phyloP scores from a whole-genome alignment of 2,888 invertebrate species.

The Pristionchus arcanus region DNA sequence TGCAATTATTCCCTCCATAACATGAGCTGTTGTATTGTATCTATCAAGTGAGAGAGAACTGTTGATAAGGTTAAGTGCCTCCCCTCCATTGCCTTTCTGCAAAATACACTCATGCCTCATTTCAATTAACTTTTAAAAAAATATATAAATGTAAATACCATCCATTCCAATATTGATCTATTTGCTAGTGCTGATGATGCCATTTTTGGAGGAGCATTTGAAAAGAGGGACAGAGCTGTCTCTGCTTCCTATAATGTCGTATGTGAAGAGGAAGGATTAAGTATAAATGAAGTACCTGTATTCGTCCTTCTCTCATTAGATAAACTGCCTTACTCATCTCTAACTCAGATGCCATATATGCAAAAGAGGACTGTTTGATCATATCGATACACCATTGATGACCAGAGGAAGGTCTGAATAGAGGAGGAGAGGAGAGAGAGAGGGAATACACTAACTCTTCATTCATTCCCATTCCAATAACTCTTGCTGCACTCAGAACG shows the following conservation, averaged over 20 bases:
- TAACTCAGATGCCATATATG: conserved; percentile 89
- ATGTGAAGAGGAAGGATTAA: no score
- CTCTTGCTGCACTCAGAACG: conserved; percentile 90
- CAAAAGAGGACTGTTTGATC: conserved; percentile 91
- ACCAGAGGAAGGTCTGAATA: conserved; percentile 81
- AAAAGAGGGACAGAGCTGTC: conserved; percentile 7
- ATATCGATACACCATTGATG: conserved; percentile 91
- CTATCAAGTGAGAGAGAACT: conserved; percentile 87
- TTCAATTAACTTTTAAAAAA: no score
- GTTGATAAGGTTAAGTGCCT: conserved; percentile 88
- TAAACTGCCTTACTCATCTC: conserved; percentile 91
- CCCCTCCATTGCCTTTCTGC: not conserved
- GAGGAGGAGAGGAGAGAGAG: not conserved
- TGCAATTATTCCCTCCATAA: conserved; percentile 79
- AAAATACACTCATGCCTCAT: not conserved
- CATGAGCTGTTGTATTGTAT: conserved; percentile 88
- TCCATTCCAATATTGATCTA: conserved; percentile 89
- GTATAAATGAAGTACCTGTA: not conserved
- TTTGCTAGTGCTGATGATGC: conserved; percentile 91
- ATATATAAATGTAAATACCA: conserved; percentile 82
- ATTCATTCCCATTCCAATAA: conserved; percentile 85
- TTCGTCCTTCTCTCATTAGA: conserved; percentile 86
- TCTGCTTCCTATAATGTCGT: not conserved
- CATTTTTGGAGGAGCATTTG: conserved; percentile 84
- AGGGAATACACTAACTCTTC: not conserved